Conservation (phyloP, 2,113 vertebrate species). For the Hymenochirus boettgeri region DNA sequence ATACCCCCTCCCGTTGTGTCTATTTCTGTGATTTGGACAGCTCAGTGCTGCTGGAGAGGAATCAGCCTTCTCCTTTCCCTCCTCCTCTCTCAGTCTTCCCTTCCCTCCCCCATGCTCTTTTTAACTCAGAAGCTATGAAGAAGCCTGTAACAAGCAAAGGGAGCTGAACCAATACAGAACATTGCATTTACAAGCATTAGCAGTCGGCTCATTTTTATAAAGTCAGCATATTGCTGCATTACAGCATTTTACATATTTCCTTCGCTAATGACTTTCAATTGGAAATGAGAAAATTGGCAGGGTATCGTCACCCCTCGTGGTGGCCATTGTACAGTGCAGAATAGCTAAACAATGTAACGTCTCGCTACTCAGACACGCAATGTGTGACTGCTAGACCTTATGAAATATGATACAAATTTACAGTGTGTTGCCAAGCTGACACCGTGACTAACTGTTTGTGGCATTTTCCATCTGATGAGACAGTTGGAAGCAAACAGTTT, state of each 20-base stretch:
- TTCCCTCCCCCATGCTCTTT: constrained; percentile 18
- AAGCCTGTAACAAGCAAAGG: constrained; percentile 33
- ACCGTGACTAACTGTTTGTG: constrained; percentile 21
- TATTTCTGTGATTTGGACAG: constrained; percentile 40
- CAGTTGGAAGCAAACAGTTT: constrained; percentile 15
- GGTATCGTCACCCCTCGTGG: constrained; percentile 19
- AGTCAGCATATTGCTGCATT: constrained; percentile 33
- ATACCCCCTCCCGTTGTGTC: constrained; percentile 32
- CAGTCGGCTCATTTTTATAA: background rate
- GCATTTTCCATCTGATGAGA: background rate
- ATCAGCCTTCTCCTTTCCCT: constrained; percentile 7
- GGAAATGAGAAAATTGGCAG: constrained; percentile 34
- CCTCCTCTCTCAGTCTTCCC: constrained; percentile 5
- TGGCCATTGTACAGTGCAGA: constrained; percentile 18
- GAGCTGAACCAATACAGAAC: constrained; percentile 13
- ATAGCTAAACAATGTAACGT: constrained; percentile 15
- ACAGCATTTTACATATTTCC: constrained; percentile 40
- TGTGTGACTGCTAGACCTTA: constrained; percentile 12
- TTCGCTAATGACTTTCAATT: constrained; percentile 34
- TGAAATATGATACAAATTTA: constrained; percentile 28
- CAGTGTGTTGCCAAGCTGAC: constrained; percentile 16
- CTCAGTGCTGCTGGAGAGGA: constrained; percentile 33
- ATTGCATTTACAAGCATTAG: constrained; percentile 10
- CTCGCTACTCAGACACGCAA: constrained; percentile 13
- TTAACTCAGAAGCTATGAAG: constrained; percentile 29